These are phyloP conservation scores for Maccullochella peelii DNA, from an alignment of 2,113 vertebrate species.

Conservation along the genomic window DNA sequence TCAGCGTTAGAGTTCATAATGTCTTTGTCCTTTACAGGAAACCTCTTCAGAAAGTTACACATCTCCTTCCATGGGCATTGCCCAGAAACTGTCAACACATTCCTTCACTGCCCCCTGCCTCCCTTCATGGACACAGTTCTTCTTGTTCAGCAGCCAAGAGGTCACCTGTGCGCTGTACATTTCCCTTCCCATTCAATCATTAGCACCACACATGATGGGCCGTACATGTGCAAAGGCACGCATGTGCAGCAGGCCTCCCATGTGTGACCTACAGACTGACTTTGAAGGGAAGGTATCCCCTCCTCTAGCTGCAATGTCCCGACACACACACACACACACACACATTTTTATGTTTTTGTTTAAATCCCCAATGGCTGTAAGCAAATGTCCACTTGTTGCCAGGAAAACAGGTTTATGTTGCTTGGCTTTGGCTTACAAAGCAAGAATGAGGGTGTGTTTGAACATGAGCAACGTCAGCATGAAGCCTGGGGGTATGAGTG, in stretches of 20 bases:
- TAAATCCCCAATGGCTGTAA: not conserved
- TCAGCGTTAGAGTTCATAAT: not conserved
- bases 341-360: not conserved
- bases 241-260: not conserved
- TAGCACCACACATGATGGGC: not conserved
- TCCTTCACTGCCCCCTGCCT: not conserved
- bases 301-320: not conserved
- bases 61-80: not conserved
- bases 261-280: conserved; percentile 60
- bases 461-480: conserved; percentile 12
- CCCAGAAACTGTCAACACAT: not conserved
- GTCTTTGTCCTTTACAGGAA: not conserved
- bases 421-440: not conserved
- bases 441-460: conserved; percentile 35
- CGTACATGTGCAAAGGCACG: not conserved
- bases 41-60: not conserved
- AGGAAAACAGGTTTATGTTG: conserved; percentile 33
- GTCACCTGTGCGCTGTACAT: not conserved
- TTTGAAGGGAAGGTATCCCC: conserved; percentile 22
- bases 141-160: not conserved
- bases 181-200: not conserved
- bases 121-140: not conserved
- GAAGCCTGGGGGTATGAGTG: not conserved
- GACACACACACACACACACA: not conserved
- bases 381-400: conserved; percentile 17